Evolutionary conservation across 2,113 vertebrate species (phyloP), one percentile per base, ranked within the genome.

Genomic region (Chamaea fasciata): DNA sequence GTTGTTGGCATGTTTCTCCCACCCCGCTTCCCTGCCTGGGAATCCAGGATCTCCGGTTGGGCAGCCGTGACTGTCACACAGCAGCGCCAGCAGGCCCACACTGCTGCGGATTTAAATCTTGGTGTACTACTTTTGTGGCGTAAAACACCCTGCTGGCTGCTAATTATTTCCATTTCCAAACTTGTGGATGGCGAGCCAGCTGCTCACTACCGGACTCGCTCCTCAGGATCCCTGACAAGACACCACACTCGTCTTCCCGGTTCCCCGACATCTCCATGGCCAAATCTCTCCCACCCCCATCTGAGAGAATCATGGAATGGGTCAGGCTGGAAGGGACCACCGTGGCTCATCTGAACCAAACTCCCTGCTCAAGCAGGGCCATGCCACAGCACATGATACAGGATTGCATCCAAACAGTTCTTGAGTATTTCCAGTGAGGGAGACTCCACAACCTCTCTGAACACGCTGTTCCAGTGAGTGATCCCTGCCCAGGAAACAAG

Each of bases 391-490:
- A 17, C 31, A 17, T 0, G 24, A 46, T 28, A 39, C 39, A 30
- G 46, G 39, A 13, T 0, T 55, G 55, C 5, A 7, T 11, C 24
- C 55, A 5, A 20, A 47, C 4, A 0, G 2, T 9, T 53, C 39
- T 0, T 6, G 6, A 26, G 2, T 0, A 19, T 3, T 30, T 42
- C 55, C 47, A 30, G 6, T 2, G n/a, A 31, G 24, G n/a, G 11
- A 75, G 2, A 0, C 24, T 68, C 24, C 55, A n/a, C 24, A n/a
- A 0, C 13, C 39, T 7, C 53, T 15, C 39, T 2, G 24, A 3
- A 0, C 53, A n/a, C 0, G 1, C 46, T 6, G 30, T 2, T 8
- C 33, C 37, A n/a, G 7, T 0, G 33, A 1, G 5, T 5, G 3
- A 8, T 8, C 28, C 16, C 23, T 4, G 39, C 33, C 33, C 46